These are phyloP conservation scores for Bungarus multicinctus DNA, from an alignment of 2,113 vertebrate genomes.

Conservation along the genomic window DNA sequence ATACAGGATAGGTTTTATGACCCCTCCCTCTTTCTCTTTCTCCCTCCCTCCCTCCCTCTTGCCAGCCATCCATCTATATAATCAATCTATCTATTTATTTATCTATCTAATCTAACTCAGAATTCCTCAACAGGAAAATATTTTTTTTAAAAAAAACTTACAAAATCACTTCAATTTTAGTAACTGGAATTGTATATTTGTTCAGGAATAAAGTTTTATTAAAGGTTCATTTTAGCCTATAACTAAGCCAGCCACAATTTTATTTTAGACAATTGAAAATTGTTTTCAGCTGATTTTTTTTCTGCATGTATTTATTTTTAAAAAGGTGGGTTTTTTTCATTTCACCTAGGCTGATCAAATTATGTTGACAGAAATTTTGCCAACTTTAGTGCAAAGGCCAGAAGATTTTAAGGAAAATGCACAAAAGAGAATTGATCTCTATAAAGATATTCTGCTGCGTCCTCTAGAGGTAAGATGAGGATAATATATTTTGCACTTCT, in stretches of 20 bases:
- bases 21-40: background rate
- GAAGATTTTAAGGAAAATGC: constrained; percentile 77
- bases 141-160: background rate
- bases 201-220: background rate
- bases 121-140: background rate
- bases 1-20: background rate
- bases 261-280: background rate
- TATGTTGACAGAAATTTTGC: constrained; percentile 51
- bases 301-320: background rate
- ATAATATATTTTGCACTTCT: background rate
- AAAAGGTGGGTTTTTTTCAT: constrained; percentile 28
- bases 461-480: constrained; percentile 78
- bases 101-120: background rate
- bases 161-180: background rate
- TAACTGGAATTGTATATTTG: background rate
- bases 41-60: too few relatives aligned
- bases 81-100: too few relatives aligned
- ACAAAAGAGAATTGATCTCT: constrained; percentile 64
- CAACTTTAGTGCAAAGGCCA: constrained; percentile 77
- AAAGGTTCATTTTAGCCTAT: background rate
- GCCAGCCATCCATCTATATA: too few relatives aligned
- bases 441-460: constrained; percentile 78
- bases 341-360: constrained; percentile 55
- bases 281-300: background rate
- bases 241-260: background rate